Base-by-base conservation (phyloP, 2,888 invertebrate genomes). In the Tridacna gigas region DNA sequence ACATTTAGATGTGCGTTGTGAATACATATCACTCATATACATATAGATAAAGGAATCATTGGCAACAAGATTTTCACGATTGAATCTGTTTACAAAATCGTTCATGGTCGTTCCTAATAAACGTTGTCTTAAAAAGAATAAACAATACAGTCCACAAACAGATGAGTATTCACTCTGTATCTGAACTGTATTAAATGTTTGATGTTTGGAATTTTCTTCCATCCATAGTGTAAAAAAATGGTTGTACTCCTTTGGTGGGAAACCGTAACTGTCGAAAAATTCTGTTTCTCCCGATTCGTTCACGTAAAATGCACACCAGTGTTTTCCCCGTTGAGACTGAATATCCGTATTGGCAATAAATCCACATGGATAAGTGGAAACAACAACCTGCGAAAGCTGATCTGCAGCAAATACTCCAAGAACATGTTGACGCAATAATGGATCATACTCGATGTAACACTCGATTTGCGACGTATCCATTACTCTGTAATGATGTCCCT, bases 91-190 rank as follows among this genome's bases (percentile, higher is more conserved):
- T 4, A 56, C 15, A 69, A 67, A 15, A 15, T 77, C 60, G 15
- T 56, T 47, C 28, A 56, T 69, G 69, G 65, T 13, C 13, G 25
- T 13, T 60, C 71, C 69, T 56, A 25, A 22, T 0, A 69, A 48
- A 22, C 25, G n/a, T 7, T 47, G 51, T 25, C 66, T 66, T n/a
- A 79, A 74, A 74, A 48, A 74, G 22, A 47, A 65, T 51, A 79
- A n/a, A 56, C 74, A 74, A 37, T 79, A 80, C 47, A 80, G 48
- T 75, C 80, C 80, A 47, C 80, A 80, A 56, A 80, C 67, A 25
- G 56, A 65, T 15, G 80, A 75, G 25, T 65, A 56, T 47, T 75
- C 75, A 60, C 80, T 69, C 56, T 75, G 80, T 47, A 80, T 71
- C 47, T 74, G 67, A 47, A 45, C 26, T 63, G n/a, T 20, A 69